Evolutionary conservation across 1,140 invertebrate species (phyloP), one percentile per base, ranked within the genome.

Genomic region (Tenebrio molitor): DNA sequence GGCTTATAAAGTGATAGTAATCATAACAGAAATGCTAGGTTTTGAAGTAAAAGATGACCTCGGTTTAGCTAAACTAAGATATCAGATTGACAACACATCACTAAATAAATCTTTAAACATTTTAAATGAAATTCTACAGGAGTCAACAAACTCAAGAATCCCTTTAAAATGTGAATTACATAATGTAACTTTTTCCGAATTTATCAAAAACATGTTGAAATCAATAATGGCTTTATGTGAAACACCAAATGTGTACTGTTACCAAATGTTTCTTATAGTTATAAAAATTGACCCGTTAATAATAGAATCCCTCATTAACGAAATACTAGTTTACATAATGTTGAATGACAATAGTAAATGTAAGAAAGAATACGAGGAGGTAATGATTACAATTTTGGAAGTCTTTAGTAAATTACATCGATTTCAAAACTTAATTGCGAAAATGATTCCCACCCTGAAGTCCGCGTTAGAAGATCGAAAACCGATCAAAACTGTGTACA

Each of bases 381-480:
- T 76, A 14, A 23, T 80, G 16, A 66, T 75, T 53, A 63, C 36
- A 8, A 70, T 82, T 25, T 80, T 83, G 68, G 73, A 79, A 36
- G 74, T 80, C 12, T 81, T 76, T 74, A 41, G 64, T 10, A 83
- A 81, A 74, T 75, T 83, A 29, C 79, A 79, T 64, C 71, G 81
- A 64, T 39, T 80, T 21, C 76, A 79, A 72, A 81, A 78, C 74
- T 78, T 83, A 12, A 70, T 80, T 53, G 74, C 80, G 0, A 81
- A 80, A 76, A 69, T 82, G 39, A 62, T 83, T 36, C 71, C 58
- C 7, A 71, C 74, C n/a, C 70, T 82, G 15, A 79, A 75, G 77
- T 44, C 64, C 5, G 25, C 36, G 4, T 7, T 72, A 15, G 17
- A 50, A 36, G 14, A 36, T 8, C 53, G 41, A n/a, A 16, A 16